Base-by-base conservation (phyloP, 2,113 vertebrate genomes). In the Alethe castanea region DNA sequence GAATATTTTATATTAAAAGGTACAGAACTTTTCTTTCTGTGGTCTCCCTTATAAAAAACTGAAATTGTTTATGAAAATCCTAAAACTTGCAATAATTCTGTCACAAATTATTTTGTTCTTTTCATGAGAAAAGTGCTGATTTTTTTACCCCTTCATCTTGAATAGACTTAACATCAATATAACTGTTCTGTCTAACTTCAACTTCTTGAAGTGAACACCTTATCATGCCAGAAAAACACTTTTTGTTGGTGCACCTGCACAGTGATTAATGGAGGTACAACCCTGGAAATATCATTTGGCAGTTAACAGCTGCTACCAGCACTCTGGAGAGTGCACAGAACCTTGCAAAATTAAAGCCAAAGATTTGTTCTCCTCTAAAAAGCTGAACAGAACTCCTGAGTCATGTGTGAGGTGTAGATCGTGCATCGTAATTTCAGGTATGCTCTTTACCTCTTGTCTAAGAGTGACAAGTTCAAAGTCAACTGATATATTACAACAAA, bases 251-350 rank as follows among this genome's bases (percentile, higher is more conserved):
- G 92, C 97, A 97, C 94, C 95, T 97, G 95, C 91, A 92, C 62
- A 74, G 64, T 95, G 95, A 95, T 96, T 97, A 96, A 96, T 96
- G 91, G 73, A 95, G 33, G 77, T 90, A 79, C 91, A 92, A 61
- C 61, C 81, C 86, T 95, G 76, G 81, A 94, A 96, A 96, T 81
- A 95, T 85, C 86, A 94, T 94, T 94, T 94, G 95, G 91, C 89
- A 88, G 92, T 86, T 94, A 97, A 81, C 94, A 95, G 92, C 87
- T 96, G 96, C 93, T 97, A 82, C 94, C 91, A 83, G 67, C 82
- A 93, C 93, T 95, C 93, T 88, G 84, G 81, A 96, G 93, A 88
- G 81, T 71, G 93, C 92, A 93, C 82, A 93, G 92, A 96, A 94
- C 89, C 80, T 95, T 96, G 92, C 73, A 90, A 88, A 95, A 95